phyloP scores from a whole-genome alignment of 1,140 invertebrate species.

The Lepidurus couesii region DNA sequence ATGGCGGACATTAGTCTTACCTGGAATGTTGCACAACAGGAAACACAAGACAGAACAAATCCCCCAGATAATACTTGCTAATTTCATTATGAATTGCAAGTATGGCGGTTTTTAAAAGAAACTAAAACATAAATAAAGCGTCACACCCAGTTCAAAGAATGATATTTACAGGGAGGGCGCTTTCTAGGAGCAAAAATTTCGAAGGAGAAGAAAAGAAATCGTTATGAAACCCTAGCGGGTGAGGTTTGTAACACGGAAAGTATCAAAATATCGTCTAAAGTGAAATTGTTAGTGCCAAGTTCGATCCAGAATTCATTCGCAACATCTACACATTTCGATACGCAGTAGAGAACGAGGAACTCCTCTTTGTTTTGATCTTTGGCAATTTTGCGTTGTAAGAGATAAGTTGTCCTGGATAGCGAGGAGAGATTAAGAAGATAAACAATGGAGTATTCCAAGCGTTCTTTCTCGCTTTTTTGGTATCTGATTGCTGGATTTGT shows the following conservation, averaged over 20 bases:
- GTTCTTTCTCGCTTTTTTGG: not conserved
- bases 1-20: not conserved
- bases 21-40: not conserved
- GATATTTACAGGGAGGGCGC: not conserved
- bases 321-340: too few relatives aligned
- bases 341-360: too few relatives aligned
- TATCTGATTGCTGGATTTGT: not conserved
- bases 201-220: not conserved
- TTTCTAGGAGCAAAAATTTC: not conserved
- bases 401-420: too few relatives aligned
- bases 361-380: too few relatives aligned
- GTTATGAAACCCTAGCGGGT: not conserved
- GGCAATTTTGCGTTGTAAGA: too few relatives aligned
- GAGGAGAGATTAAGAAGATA: too few relatives aligned
- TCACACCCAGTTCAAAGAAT: conserved; percentile 6
- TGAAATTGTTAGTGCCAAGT: too few relatives aligned
- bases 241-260: too few relatives aligned
- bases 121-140: not conserved
- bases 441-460: not conserved
- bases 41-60: not conserved
- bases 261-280: too few relatives aligned
- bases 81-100: conserved; percentile 12
- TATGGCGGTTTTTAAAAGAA: not conserved
- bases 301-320: too few relatives aligned
- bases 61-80: not conserved